These are phyloP conservation scores for Lasioglossum baleicum DNA, from an alignment of 1,140 invertebrate species.

Conservation along the genomic window DNA sequence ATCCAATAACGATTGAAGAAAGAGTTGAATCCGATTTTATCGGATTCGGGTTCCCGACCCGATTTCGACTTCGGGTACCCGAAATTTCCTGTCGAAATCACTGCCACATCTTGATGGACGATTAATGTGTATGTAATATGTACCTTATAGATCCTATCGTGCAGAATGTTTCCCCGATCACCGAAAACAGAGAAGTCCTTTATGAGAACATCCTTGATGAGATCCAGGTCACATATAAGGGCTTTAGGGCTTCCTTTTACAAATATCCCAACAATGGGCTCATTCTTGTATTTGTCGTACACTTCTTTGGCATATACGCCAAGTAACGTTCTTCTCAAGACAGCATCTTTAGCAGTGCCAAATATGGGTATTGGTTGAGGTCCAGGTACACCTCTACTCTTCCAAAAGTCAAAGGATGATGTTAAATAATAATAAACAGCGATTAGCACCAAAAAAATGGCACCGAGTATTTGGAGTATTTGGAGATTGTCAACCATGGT, in stretches of 20 bases:
- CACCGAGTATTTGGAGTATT: conserved; percentile 57
- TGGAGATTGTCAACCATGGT: conserved; percentile 29
- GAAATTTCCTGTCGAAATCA: no score
- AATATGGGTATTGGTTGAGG: conserved; percentile 62
- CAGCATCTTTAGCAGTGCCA: conserved; percentile 67
- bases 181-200: conserved; percentile 78
- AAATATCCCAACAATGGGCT: conserved; percentile 76
- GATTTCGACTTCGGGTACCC: no score
- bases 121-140: no score
- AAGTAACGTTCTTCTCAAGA: conserved; percentile 38
- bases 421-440: conserved; percentile 54
- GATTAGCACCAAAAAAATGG: conserved; percentile 26
- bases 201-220: conserved; percentile 77
- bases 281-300: conserved; percentile 66
- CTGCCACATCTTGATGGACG: no score
- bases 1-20: no score
- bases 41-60: no score
- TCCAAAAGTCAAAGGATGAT: conserved; percentile 67
- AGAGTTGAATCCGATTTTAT: no score
- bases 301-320: conserved; percentile 10
- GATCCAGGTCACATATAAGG: conserved; percentile 74
- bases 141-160: conserved; percentile 57
- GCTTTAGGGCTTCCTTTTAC: conserved; percentile 68
- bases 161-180: conserved; percentile 68
- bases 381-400: conserved; percentile 57